A percentile compares a stretch with the other conserved stretches of the same genome.
Conservation (phyloP, 1,140 invertebrate genomes). For the Hypothenemus hampei region DNA sequence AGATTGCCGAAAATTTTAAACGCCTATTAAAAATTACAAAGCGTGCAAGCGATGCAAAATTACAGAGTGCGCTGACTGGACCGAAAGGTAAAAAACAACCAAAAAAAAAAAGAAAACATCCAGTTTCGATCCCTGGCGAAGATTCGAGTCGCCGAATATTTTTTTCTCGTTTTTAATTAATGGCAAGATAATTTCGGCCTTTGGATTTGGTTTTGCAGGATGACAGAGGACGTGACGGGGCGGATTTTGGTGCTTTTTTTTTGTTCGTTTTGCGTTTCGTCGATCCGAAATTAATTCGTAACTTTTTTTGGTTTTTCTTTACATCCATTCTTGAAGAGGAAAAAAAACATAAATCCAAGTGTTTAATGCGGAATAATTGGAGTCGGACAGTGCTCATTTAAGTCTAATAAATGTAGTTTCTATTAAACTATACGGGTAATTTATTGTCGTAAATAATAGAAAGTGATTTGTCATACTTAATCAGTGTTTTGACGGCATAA, state of each 20-base stretch:
- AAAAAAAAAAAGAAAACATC: no score
- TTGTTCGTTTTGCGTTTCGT: no score
- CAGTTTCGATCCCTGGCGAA: background rate
- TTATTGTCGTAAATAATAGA: background rate
- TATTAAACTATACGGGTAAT: background rate
- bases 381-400: no score
- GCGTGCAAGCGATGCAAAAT: background rate
- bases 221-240: background rate
- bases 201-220: background rate
- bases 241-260: no score
- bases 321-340: background rate
- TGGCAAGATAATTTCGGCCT: background rate
- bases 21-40: background rate
- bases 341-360: background rate
- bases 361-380: no score
- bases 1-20: background rate
- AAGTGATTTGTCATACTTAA: background rate
- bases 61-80: background rate
- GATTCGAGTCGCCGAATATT: background rate
- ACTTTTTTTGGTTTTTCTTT: no score
- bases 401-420: background rate
- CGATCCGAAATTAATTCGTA: no score
- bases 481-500: background rate
- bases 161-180: background rate
- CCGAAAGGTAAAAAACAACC: no score